A percentile compares a stretch with the other conserved stretches of the same genome.
phyloP scores from a whole-genome alignment of 2,113 vertebrate species.

The Cavia porcellus region DNA sequence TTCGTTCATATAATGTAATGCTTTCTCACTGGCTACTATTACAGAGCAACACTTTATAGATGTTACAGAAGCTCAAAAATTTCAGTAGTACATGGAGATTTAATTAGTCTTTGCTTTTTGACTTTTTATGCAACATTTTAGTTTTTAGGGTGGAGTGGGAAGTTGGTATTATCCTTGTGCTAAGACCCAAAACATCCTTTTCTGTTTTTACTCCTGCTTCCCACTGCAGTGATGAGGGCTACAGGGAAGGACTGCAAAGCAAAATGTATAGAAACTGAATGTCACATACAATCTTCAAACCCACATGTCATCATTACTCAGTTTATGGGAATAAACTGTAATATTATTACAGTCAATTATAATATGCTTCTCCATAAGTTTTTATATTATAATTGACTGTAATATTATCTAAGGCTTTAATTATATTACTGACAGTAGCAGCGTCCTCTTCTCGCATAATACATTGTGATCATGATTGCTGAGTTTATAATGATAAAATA shows the following conservation, averaged over 20 bases:
- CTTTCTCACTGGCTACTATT: background rate
- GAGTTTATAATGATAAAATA: background rate
- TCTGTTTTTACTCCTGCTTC: no score
- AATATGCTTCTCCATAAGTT: no score
- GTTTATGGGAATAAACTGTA: background rate
- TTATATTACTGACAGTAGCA: background rate
- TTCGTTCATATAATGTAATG: constrained; percentile 16
- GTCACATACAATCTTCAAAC: background rate
- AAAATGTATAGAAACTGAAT: background rate
- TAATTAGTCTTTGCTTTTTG: constrained; percentile 38
- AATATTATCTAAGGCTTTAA: background rate
- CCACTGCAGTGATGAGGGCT: background rate
- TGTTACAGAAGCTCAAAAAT: background rate
- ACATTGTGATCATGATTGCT: background rate
- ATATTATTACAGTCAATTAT: background rate
- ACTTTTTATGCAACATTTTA: background rate
- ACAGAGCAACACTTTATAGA: background rate
- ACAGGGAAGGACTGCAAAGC: background rate
- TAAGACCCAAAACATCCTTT: background rate
- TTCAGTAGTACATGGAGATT: background rate
- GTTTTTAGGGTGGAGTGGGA: rapidly evolving
- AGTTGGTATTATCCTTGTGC: background rate
- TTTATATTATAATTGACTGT: background rate
- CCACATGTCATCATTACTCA: background rate
- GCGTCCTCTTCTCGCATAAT: background rate